phyloP scores from a whole-genome alignment of 2,113 vertebrate species.

The Misgurnus anguillicaudatus region DNA sequence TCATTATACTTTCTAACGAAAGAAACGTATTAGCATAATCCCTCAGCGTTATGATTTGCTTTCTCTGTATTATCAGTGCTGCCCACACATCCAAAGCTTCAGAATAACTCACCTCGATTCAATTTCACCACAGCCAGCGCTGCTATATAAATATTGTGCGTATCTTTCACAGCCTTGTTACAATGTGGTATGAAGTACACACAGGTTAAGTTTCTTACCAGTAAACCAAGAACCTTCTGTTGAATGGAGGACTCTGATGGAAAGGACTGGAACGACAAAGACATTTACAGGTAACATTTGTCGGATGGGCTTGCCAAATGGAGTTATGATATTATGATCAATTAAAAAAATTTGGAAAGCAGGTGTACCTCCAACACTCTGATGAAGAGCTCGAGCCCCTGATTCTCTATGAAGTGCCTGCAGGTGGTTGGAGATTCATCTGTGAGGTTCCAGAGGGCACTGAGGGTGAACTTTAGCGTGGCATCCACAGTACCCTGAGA shows the following conservation, averaged over 20 bases:
- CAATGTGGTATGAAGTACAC: neutral
- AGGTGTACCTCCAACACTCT: constrained; percentile 91
- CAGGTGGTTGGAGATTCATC: constrained; percentile 99
- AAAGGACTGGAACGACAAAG: constrained; percentile 81
- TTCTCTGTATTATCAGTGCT: constrained; percentile 24
- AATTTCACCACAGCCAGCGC: neutral
- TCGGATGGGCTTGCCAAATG: no score
- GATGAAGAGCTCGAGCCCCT: constrained; percentile 96
- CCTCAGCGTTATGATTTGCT: neutral
- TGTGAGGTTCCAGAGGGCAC: constrained; percentile 98
- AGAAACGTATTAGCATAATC: constrained; percentile 34
- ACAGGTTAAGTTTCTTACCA: constrained; percentile 80
- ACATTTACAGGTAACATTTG: neutral
- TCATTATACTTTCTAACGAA: constrained; percentile 38
- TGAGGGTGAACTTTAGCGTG: constrained; percentile 96
- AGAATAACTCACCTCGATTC: constrained; percentile 12
- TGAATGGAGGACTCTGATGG: constrained; percentile 96
- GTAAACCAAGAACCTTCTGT: constrained; percentile 95
- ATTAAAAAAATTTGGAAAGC: neutral
- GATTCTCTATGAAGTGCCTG: constrained; percentile 98
- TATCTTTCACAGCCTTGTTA: neutral
- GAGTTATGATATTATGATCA: no score
- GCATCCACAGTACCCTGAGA: constrained; percentile 92
- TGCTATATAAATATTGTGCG: neutral
- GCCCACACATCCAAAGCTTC: neutral